Evolutionary conservation across 2,113 vertebrate genomes (phyloP), one percentile per base, ranked within the genome.

Genomic region (Scytalopus superciliaris): DNA sequence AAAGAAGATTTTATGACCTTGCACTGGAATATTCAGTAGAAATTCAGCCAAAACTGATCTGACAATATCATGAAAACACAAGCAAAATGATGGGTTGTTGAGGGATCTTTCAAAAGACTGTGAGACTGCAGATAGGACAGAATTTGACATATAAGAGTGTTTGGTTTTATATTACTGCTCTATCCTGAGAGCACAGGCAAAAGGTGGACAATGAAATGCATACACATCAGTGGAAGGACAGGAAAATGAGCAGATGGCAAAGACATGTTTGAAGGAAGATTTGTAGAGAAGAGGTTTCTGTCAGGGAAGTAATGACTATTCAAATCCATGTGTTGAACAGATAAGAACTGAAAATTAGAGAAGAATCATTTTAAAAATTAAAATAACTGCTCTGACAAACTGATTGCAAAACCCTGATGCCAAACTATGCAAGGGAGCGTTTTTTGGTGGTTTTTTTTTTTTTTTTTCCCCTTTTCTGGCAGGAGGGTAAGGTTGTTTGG

Each of bases 361-460:
- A 62, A 89, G 24, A 92, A 86, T 84, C 17, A 53, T 27, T 74
- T 85, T n/a, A 78, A 92, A 95, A 93, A 57, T 49, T 63, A 74
- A 95, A 87, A 95, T 42, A 76, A 85, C 77, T 89, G 64, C 67
- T 90, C 39, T 96, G 63, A 90, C 53, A 76, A 94, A 81, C 64
- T 93, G 90, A 95, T 93, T 95, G 78, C 77, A 96, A 78, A 73
- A 91, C 42, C 19, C 62, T 93, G 66, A 95, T 90, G 74, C 64
- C 92, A 96, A 95, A 72, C 40, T 69, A 37, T 3, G 56, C 63
- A 87, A n/a, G n/a, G n/a, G n/a, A n/a, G n/a, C n/a, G 50, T 74
- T 60, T 31, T 55, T 37, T 39, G 68, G 45, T 21, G 45, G 8
- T 47, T 47, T 47, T 47, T 44, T 44, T 44, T 44, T 23, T 47